These are phyloP conservation scores for Mastomys coucha DNA, from an alignment of 2,113 vertebrate species.

Conservation along the genomic window DNA sequence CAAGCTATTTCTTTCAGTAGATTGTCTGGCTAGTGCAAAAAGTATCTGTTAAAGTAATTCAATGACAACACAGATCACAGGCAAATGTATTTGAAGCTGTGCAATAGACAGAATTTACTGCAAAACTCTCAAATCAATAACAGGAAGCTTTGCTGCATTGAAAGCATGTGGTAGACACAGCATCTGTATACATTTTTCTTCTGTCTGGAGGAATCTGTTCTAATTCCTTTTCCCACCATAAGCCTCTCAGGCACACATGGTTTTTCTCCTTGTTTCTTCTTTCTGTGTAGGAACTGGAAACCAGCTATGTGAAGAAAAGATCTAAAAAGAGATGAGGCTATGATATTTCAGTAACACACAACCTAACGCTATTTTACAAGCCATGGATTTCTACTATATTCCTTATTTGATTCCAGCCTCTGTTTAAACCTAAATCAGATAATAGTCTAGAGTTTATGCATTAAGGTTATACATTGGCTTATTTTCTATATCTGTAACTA, in stretches of 20 bases:
- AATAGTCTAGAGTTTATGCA: not conserved
- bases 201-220: not conserved
- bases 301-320: not conserved
- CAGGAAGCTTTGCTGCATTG: not conserved
- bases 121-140: not conserved
- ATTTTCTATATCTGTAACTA: not conserved
- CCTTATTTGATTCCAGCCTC: not conserved
- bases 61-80: not conserved
- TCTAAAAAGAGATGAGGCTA: not conserved
- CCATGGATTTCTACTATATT: not conserved
- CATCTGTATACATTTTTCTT: not conserved
- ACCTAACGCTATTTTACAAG: not conserved
- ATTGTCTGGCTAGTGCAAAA: not conserved
- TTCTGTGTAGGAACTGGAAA: not conserved
- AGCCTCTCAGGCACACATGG: not conserved
- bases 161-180: not conserved
- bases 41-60: not conserved
- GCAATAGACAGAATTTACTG: not conserved
- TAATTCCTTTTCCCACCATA: not conserved
- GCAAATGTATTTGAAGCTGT: not conserved
- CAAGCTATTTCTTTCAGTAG: conserved; percentile 4
- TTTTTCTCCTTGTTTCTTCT: not conserved
- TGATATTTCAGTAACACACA: not conserved
- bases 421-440: not conserved
- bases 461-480: not conserved